Base-by-base conservation (phyloP, 2,113 vertebrate genomes). In the Notarius quadriscutis region DNA sequence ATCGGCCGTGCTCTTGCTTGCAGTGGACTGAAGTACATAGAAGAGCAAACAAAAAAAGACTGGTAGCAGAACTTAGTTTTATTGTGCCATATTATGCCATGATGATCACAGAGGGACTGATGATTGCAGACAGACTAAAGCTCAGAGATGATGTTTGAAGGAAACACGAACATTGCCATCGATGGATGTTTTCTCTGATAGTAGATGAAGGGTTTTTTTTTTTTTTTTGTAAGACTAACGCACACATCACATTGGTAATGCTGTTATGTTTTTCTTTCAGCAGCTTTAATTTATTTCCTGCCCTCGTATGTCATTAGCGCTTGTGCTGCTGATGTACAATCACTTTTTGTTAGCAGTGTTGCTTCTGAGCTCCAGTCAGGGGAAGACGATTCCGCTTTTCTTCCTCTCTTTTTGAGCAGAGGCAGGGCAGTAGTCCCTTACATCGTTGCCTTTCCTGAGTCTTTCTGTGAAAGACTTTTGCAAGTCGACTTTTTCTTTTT, bases 391-490 rank as follows among this genome's bases (percentile, higher is more conserved):
- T 51, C 27, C 89, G 89, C 55, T 90, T 30, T 83, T 91, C 72
- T 55, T 91, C 84, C 87, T 88, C 84, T 92, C 78, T 88, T 90
- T 91, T 89, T 87, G 41, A 85, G 80, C 89, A 86, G 91, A 94
- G 90, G 90, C 91, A 91, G 96, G 92, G 95, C 95, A 90, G 92
- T 95, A 93, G 92, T 94, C 91, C 94, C 94, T 83, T 92, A 91
- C 90, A 92, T 94, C 93, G 87, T 96, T 94, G 91, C 94, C 95
- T 96, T 95, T 94, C 88, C 94, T 55, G 91, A 92, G 94, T 96
- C 97, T 99, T 99, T 99, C 98, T 96, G 96, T 99, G 97, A 98
- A 99, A 99, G 97, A 95, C 95, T 93, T 79, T 86, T 89, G 90
- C 80, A 89, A 88, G 91, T 93, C 53, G 88, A 94, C 93, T 92